phyloP scores from a whole-genome alignment of 2,888 invertebrate genomes.

The Heliothis peltigera region DNA sequence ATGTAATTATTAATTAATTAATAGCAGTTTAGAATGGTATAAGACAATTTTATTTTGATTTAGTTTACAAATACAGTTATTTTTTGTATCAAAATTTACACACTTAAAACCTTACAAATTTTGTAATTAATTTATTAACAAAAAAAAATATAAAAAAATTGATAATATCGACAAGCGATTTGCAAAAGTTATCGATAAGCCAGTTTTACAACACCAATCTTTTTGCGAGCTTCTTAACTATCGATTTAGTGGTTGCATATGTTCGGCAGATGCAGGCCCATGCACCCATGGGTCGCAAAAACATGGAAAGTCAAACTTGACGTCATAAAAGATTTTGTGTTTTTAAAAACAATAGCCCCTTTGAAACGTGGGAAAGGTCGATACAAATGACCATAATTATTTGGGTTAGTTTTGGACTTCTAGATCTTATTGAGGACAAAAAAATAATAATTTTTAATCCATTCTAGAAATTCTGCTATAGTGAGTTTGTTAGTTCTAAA shows the following conservation, averaged over 20 bases:
- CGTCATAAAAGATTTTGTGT: conserved; percentile 68
- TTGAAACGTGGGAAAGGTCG: conserved; percentile 53
- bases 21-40: no score
- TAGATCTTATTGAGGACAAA: conserved; percentile 22
- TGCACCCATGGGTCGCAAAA: conserved; percentile 71
- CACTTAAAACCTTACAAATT: not conserved
- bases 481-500: no score
- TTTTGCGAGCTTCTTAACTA: conserved; percentile 81
- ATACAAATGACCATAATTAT: conserved; percentile 30
- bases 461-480: not conserved
- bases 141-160: not conserved
- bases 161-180: not conserved
- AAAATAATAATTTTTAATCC: not conserved
- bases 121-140: not conserved
- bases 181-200: conserved; percentile 28
- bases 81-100: no score
- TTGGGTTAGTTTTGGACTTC: not conserved
- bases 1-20: conserved; percentile 21
- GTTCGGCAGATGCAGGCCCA: conserved; percentile 81
- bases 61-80: no score
- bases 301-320: conserved; percentile 70
- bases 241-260: conserved; percentile 82
- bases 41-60: no score
- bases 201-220: conserved; percentile 67
- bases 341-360: conserved; percentile 77